Evolutionary conservation across 2,113 vertebrate genomes (phyloP).

Genomic region (Pituophis catenifer): DNA sequence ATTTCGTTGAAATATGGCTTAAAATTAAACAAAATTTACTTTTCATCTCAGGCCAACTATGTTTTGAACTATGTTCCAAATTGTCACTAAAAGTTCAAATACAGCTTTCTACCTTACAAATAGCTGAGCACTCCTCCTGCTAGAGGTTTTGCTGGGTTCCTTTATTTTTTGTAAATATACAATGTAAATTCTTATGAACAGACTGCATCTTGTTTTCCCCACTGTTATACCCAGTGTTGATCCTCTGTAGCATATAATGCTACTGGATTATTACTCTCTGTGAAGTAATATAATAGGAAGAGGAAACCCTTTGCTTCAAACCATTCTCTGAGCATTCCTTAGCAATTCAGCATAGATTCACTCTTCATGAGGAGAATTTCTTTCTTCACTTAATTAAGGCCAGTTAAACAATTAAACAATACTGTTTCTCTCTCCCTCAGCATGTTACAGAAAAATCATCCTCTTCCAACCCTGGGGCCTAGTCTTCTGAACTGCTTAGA

Average conservation of each 20-base stretch:
- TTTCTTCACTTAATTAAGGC: background rate
- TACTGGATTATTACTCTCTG: background rate
- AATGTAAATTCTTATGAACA: background rate
- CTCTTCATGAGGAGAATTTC: background rate
- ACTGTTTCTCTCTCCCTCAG: background rate
- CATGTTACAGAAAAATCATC: background rate
- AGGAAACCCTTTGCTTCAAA: background rate
- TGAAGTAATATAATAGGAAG: background rate
- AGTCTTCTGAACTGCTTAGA: background rate
- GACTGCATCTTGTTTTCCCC: background rate
- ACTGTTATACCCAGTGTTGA: background rate
- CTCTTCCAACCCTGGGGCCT: background rate
- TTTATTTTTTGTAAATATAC: background rate
- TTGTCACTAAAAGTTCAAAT: background rate
- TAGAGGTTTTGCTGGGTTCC: background rate
- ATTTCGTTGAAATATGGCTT: background rate
- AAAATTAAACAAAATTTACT: background rate
- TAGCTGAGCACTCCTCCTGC: background rate
- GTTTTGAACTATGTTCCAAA: background rate
- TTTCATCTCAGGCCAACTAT: background rate
- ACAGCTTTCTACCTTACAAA: background rate
- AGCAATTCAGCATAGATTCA: background rate
- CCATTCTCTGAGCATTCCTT: background rate
- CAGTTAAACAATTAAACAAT: background rate
- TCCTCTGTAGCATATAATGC: background rate